phyloP scores from a whole-genome alignment of 2,888 invertebrate species.

The Drosophila leonis region DNA sequence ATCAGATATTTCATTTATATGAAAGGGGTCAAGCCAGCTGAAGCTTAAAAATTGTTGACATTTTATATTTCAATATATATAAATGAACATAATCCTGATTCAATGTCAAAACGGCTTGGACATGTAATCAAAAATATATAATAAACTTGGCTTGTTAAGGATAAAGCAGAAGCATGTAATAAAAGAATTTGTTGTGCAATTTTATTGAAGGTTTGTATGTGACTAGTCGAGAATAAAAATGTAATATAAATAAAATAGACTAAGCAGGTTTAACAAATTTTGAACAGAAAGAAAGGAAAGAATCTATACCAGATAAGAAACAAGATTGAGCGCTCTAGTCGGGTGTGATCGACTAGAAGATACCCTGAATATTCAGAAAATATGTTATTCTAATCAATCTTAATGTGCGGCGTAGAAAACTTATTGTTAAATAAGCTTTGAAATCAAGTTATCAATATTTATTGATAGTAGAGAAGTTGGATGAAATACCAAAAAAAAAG shows the following conservation, averaged over 20 bases:
- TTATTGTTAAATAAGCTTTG: no score
- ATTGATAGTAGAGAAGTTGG: no score
- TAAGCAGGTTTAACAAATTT: neutral
- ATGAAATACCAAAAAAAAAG: no score
- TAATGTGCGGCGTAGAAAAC: no score
- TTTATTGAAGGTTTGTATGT: neutral
- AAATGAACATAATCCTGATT: neutral
- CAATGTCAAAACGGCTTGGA: neutral
- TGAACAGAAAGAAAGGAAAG: no score
- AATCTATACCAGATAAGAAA: no score
- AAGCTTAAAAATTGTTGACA: neutral
- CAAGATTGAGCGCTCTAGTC: no score
- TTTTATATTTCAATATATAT: neutral
- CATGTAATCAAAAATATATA: neutral
- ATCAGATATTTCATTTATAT: neutral
- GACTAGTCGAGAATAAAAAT: neutral
- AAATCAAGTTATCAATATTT: no score
- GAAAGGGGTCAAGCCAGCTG: neutral
- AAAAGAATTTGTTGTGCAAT: neutral
- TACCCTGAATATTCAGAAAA: no score
- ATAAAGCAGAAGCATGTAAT: neutral
- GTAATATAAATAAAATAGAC: neutral
- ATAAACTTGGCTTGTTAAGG: slow-evolving; percentile 4
- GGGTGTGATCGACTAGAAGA: no score
- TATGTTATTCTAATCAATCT: no score